Base-by-base conservation (phyloP, 2,888 invertebrate genomes). In the Patella pellucida region DNA sequence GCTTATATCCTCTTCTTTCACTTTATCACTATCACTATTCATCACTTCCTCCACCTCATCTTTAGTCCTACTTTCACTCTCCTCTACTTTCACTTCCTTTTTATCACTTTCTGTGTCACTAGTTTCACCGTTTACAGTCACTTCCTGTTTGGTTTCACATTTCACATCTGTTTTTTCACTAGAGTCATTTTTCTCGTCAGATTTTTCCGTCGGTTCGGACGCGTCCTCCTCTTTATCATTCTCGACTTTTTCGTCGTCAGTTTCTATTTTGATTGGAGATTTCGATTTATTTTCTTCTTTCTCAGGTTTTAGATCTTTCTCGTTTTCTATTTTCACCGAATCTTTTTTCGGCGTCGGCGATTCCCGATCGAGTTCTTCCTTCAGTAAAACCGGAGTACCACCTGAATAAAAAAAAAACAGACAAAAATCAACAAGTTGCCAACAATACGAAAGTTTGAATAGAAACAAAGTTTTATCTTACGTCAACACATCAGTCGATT, bases 161-260 rank as follows among this genome's bases (percentile, higher is more conserved):
- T n/a, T 31, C 27, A 19, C 16, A 3, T 67, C 72, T 14, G 23
- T 70, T 68, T 19, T 11, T 19, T 72, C 56, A 67, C 72, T 19
- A 14, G 23, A 19, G 19, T 62, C 62, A 62, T 19, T 19, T 19
- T 62, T 62, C 23, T 71, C n/a, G n/a, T n/a, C n/a, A 52, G 54
- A 69, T 67, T 77, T 73, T 69, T 75, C 62, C 9, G 27, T 68
- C 56, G 68, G 70, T 19, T 71, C 73, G 68, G 72, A 62, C 74
- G 79, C 78, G 7, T 73, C 73, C 15, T 78, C 77, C 27, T 76
- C 80, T 56, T 76, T 76, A 7, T 79, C 81, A 19, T 77, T 76
- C 68, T 78, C 75, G 83, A 82, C 79, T 23, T 80, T 81, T 72
- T 81, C 82, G 75, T 87, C 85, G 27, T 52, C 27, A n/a, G 51